Conservation (phyloP, 2,797 vertebrate genomes). For the Cossypha dichroa region DNA sequence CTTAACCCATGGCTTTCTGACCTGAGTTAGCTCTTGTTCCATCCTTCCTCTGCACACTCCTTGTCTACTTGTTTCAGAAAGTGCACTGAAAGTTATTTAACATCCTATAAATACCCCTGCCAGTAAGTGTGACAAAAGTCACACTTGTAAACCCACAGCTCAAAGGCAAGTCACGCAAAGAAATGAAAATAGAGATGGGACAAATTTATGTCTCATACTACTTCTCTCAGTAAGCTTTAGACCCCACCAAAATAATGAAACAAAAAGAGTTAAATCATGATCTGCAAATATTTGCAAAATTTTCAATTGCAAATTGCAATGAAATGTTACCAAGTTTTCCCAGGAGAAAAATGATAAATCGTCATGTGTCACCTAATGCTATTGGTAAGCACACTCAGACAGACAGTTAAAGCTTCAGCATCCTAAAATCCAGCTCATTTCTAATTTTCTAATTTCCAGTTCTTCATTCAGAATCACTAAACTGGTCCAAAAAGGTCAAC, state of each 20-base stretch:
- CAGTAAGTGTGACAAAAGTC: neutral
- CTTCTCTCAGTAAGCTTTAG: neutral
- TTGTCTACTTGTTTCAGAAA: neutral
- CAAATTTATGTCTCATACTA: neutral
- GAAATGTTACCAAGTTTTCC: neutral
- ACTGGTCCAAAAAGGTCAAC: neutral
- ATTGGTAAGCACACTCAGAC: neutral
- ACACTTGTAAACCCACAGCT: neutral
- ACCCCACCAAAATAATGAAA: neutral
- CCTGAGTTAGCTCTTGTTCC: neutral
- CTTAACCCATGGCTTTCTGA: neutral
- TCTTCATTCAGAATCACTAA: neutral
- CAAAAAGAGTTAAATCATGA: neutral
- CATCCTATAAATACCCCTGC: neutral
- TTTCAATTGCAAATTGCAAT: neutral
- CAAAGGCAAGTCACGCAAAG: neutral
- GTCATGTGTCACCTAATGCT: neutral
- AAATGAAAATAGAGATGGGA: neutral
- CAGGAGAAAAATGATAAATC: neutral
- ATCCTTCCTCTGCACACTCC: rapidly evolving
- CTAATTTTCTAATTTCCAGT: neutral
- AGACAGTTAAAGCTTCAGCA: neutral
- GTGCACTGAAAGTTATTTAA: neutral
- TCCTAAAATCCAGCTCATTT: neutral
- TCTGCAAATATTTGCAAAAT: neutral